phyloP scores from a whole-genome alignment of 2,797 vertebrate species.

The Pseudochirops corinnae region DNA sequence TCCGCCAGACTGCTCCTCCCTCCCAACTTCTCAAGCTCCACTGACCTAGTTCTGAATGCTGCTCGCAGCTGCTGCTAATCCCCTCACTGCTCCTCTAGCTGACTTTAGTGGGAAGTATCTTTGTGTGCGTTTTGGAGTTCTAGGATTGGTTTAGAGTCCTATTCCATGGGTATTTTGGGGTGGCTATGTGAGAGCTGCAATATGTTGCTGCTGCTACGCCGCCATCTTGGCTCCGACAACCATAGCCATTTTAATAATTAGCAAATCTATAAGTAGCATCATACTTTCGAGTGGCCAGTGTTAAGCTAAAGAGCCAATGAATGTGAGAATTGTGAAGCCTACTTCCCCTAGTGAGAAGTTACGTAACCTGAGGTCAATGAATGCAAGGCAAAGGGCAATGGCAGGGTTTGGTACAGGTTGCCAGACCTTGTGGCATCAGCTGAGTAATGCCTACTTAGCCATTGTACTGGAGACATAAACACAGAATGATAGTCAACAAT shows the following conservation, averaged over 20 bases:
- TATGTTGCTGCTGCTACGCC: too few species aligned
- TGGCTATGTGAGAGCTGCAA: too few species aligned
- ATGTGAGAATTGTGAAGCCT: neutral
- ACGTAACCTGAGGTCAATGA: neutral
- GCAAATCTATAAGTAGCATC: neutral
- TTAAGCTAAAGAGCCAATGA: neutral
- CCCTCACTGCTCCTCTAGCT: too few species aligned
- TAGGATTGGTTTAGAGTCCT: too few species aligned
- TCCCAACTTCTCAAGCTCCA: too few species aligned
- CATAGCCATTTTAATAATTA: neutral
- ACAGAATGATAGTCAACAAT: neutral
- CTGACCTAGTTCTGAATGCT: too few species aligned
- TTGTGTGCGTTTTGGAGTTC: too few species aligned
- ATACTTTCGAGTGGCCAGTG: neutral
- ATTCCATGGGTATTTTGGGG: too few species aligned
- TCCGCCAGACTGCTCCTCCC: too few species aligned
- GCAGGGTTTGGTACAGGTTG: neutral
- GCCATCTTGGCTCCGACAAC: too few species aligned
- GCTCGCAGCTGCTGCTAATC: too few species aligned
- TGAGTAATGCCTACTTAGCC: neutral
- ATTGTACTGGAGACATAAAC: neutral
- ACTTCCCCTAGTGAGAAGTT: neutral
- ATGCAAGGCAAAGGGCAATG: neutral
- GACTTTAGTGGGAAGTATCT: too few species aligned
- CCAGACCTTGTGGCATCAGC: neutral